These are phyloP conservation scores for Apaloderma vittatum DNA, from an alignment of 2,113 vertebrate genomes.

Conservation along the genomic window DNA sequence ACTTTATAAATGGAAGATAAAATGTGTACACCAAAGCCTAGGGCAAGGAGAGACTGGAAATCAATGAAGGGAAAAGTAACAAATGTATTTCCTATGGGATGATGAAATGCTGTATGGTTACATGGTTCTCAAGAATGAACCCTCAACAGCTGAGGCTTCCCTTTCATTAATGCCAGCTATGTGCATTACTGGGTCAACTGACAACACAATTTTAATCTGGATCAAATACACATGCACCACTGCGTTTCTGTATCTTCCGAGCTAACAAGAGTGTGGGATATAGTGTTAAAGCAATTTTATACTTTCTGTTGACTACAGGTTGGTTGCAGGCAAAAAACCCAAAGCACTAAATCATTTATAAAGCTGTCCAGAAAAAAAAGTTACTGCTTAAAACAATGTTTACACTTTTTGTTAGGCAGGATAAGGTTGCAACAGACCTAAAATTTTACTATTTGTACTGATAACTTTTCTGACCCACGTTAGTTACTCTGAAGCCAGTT, in stretches of 20 bases:
- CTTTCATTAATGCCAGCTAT: background rate
- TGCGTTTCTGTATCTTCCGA: background rate
- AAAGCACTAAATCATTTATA: background rate
- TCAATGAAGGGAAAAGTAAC: background rate
- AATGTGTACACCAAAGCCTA: background rate
- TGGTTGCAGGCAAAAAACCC: background rate
- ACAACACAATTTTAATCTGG: background rate
- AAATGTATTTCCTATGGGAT: background rate
- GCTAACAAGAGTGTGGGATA: background rate
- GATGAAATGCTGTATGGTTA: background rate
- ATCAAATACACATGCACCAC: background rate
- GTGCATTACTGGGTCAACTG: background rate
- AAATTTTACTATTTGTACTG: background rate
- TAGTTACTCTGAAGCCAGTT: background rate
- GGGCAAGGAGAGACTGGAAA: background rate
- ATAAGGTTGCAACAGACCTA: background rate
- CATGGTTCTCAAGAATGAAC: background rate
- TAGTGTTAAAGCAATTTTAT: background rate
- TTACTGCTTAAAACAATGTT: background rate
- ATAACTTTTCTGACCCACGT: background rate
- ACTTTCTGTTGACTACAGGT: background rate
- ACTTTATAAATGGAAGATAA: background rate
- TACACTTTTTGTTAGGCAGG: background rate
- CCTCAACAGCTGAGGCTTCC: background rate
- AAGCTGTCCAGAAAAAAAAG: background rate